phyloP scores from a whole-genome alignment of 2,113 vertebrate species.

The Pseudonaja textilis region DNA sequence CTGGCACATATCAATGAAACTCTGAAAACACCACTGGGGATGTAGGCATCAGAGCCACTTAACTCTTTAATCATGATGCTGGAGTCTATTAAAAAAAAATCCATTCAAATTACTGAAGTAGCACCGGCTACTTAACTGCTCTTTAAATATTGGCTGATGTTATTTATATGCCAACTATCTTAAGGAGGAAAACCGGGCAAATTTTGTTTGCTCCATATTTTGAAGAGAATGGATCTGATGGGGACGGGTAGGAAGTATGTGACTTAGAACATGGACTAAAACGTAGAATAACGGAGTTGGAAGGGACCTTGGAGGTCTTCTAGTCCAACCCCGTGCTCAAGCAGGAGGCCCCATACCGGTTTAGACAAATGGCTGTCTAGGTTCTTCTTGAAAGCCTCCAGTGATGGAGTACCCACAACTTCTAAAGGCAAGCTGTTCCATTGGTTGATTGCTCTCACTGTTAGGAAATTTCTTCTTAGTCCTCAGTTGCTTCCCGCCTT shows the following conservation, averaged over 20 bases:
- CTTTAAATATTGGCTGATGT: conserved; percentile 46
- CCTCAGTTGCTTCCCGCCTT: background rate
- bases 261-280: background rate
- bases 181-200: background rate
- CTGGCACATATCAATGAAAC: conserved; percentile 55
- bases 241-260: background rate
- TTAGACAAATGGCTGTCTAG: background rate
- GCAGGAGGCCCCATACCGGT: too few species aligned
- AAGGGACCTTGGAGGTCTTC: background rate
- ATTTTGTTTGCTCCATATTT: background rate
- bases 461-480: background rate
- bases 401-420: background rate
- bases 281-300: background rate
- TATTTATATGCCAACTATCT: background rate
- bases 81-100: conserved; percentile 58
- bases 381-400: background rate
- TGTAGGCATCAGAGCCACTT: conserved; percentile 52
- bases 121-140: conserved; percentile 59
- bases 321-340: background rate
- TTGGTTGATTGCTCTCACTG: background rate
- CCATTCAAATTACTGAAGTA: conserved; percentile 62
- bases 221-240: background rate
- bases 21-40: conserved; percentile 45
- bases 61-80: conserved; percentile 54
- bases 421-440: background rate